These are phyloP conservation scores for Apodemus agrarius DNA, from an alignment of 2,797 vertebrate genomes.

Conservation along the genomic window DNA sequence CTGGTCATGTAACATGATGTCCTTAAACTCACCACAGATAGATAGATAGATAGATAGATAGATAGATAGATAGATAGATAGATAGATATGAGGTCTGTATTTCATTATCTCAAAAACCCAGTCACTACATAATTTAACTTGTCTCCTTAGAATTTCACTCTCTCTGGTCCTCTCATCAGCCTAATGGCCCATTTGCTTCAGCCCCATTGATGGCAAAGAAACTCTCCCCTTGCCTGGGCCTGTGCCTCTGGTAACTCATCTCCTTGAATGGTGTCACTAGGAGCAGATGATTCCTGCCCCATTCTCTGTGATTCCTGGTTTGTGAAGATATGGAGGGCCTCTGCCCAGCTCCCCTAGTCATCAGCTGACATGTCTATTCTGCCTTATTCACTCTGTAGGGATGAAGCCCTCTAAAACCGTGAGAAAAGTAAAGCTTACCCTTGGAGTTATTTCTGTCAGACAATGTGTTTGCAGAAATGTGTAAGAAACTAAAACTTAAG, in stretches of 20 bases:
- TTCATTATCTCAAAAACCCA: neutral
- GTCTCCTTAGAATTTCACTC: neutral
- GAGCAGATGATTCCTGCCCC: too few relatives aligned
- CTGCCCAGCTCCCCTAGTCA: neutral
- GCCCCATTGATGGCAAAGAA: too few relatives aligned
- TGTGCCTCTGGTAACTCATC: neutral
- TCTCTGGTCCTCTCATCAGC: accelerated
- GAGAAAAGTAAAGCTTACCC: neutral
- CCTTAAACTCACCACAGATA: neutral
- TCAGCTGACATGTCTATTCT: neutral
- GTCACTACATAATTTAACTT: neutral
- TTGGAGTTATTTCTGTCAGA: neutral
- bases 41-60: neutral
- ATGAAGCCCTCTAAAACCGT: neutral
- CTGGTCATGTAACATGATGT: neutral
- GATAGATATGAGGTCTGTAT: neutral
- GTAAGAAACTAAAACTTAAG: neutral
- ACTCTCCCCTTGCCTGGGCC: accelerated
- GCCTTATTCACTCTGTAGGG: neutral
- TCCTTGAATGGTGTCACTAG: neutral
- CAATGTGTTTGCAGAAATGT: neutral
- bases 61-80: too few relatives aligned
- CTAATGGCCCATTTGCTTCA: too few relatives aligned
- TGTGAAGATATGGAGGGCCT: neutral
- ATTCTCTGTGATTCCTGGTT: too few relatives aligned